Percentiles rank a stretch among this genome's conserved stretches.
Conservation (phyloP, 2,113 vertebrate genomes). For the Clarias gariepinus region DNA sequence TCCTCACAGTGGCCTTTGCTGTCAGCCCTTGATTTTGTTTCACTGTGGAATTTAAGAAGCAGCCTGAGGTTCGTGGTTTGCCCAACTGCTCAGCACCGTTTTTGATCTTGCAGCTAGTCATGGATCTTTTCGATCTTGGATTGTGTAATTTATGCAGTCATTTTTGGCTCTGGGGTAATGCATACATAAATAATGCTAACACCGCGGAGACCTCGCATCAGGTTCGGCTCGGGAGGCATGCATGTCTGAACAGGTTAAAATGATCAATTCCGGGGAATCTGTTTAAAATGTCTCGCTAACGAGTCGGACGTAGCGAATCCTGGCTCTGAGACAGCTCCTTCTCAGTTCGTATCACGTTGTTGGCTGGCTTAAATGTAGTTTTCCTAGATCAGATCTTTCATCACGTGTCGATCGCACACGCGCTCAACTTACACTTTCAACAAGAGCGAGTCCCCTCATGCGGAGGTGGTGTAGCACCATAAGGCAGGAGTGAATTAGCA, state of each 20-base stretch:
- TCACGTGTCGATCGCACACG: background rate
- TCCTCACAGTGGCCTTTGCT: background rate
- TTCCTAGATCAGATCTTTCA: background rate
- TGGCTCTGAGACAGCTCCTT: background rate
- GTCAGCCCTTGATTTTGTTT: background rate
- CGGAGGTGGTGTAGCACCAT: slow-evolving; percentile 28
- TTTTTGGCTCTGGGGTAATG: background rate
- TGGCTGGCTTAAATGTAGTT: background rate
- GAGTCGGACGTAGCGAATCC: background rate
- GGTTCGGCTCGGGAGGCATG: no score
- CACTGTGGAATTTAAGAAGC: background rate
- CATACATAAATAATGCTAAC: background rate
- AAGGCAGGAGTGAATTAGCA: slow-evolving; percentile 19
- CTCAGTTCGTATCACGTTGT: background rate
- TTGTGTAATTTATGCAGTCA: background rate
- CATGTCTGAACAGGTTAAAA: background rate
- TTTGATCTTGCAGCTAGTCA: background rate
- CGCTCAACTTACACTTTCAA: background rate
- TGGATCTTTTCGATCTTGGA: background rate
- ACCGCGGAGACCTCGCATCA: background rate
- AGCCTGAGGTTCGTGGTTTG: background rate
- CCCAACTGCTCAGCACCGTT: background rate
- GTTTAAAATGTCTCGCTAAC: background rate
- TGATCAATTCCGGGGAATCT: background rate
- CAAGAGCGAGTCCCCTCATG: background rate